Evolutionary conservation across 2,797 vertebrate species (phyloP).

Genomic region (Acomys russatus): DNA sequence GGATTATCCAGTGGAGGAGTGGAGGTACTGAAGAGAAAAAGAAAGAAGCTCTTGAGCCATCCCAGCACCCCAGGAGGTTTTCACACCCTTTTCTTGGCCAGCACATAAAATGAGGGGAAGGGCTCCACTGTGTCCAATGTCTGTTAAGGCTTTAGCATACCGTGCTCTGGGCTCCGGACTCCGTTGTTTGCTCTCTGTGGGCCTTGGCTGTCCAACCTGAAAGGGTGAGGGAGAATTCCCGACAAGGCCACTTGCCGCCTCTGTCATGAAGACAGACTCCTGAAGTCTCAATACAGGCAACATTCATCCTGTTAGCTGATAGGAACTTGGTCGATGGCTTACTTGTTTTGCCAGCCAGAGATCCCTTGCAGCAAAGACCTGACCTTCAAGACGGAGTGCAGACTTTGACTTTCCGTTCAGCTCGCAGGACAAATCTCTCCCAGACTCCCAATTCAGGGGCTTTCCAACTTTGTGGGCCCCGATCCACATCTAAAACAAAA

Average conservation of each 20-base stretch:
- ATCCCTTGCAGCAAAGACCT: background rate
- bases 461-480: conserved; percentile 15
- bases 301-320: background rate
- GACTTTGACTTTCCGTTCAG: background rate
- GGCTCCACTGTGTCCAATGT: conserved; percentile 11
- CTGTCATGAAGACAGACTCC: background rate
- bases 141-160: conserved; percentile 32
- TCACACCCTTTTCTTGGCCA: conserved; percentile 64
- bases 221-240: background rate
- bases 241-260: background rate
- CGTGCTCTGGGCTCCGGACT: background rate
- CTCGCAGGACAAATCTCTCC: background rate
- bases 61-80: conserved; percentile 57
- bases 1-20: conserved; percentile 70
- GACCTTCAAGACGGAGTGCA: background rate
- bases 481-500: background rate
- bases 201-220: background rate
- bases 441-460: background rate
- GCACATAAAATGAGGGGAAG: conserved; percentile 21
- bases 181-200: conserved; percentile 12
- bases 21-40: background rate
- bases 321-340: background rate
- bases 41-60: background rate
- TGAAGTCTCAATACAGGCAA: background rate
- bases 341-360: background rate